Percentiles rank a stretch among this genome's conserved stretches.
phyloP scores from a whole-genome alignment of 2,797 vertebrate species.

The Erithacus rubecula region DNA sequence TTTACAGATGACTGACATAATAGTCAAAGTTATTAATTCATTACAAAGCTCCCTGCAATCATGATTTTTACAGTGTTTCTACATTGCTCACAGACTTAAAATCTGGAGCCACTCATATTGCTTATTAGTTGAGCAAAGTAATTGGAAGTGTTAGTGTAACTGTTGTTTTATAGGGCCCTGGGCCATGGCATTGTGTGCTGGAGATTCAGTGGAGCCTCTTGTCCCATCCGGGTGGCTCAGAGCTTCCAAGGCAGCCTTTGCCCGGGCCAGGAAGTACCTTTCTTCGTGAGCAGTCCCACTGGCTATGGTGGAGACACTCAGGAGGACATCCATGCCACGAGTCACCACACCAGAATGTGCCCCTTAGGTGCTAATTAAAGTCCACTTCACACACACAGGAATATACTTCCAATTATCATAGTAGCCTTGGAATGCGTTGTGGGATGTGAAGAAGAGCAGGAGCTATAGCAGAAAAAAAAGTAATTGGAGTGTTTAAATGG shows the following conservation, averaged over 20 bases:
- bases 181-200: neutral
- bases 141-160: neutral
- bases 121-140: neutral
- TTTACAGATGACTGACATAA: neutral
- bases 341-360: neutral
- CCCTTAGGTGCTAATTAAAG: constrained; percentile 42
- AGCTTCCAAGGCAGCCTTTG: neutral
- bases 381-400: neutral
- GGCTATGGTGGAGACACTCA: neutral
- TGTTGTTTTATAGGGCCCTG: neutral
- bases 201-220: neutral
- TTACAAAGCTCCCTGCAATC: neutral
- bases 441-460: constrained; percentile 19
- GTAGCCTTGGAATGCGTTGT: neutral
- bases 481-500: constrained; percentile 9
- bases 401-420: constrained; percentile 36
- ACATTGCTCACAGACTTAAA: constrained; percentile 41
- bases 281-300: neutral
- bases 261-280: neutral
- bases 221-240: neutral
- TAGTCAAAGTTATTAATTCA: constrained; percentile 10
- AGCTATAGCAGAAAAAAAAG: constrained; percentile 18
- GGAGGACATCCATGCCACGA: neutral
- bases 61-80: neutral
- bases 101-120: neutral